These are phyloP conservation scores for Ennomos erosarius DNA, from an alignment of 2,888 invertebrate species.

Conservation along the genomic window DNA sequence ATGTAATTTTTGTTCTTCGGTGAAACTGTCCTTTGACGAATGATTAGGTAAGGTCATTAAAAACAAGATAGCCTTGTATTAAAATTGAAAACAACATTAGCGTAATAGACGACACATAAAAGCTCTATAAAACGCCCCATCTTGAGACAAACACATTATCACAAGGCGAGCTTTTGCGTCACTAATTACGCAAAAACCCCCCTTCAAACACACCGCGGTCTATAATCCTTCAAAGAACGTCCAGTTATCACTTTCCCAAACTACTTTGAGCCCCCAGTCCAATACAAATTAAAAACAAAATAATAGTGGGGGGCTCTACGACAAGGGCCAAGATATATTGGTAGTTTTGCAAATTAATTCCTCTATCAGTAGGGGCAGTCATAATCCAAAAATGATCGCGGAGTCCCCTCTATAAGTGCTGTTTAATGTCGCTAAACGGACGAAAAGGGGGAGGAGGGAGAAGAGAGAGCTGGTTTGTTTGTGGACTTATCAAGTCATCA, in stretches of 20 bases:
- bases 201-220: conserved; percentile 62
- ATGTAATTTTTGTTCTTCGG: too few species aligned
- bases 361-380: conserved; percentile 74
- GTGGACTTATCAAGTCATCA: conserved; percentile 33
- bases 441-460: conserved; percentile 36
- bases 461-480: conserved; percentile 37
- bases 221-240: conserved; percentile 82
- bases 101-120: conserved; percentile 24
- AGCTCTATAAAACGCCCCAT: conserved; percentile 18
- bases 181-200: conserved; percentile 82
- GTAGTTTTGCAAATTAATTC: conserved; percentile 80
- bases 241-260: conserved; percentile 66
- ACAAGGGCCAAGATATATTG: conserved; percentile 59
- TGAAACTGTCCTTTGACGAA: too few species aligned
- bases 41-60: too few species aligned
- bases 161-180: conserved; percentile 61
- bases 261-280: conserved; percentile 40
- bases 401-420: conserved; percentile 74
- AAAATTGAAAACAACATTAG: conserved; percentile 7
- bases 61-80: too few species aligned
- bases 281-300: conserved; percentile 23
- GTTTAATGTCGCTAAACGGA: conserved; percentile 76
- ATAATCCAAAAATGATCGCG: conserved; percentile 83
- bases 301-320: conserved; percentile 36
- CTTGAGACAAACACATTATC: conserved; percentile 43